Conservation (phyloP, 2,888 invertebrate genomes). For the Chrysomela aeneicollis region DNA sequence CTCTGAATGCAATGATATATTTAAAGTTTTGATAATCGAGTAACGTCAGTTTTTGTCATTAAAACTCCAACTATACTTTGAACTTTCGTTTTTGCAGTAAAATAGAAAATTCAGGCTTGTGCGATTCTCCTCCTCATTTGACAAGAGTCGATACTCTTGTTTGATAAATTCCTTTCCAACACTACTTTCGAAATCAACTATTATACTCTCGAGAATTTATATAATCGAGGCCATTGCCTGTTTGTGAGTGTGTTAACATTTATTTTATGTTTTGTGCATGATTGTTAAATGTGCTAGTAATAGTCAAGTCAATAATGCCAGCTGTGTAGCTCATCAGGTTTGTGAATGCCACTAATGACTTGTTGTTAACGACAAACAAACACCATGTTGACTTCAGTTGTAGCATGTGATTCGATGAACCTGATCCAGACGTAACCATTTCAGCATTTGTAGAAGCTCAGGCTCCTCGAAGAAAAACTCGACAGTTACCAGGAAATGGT, state of each 20-base stretch:
- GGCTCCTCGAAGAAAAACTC: slow-evolving; percentile 60
- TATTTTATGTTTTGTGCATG: neutral
- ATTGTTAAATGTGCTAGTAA: neutral
- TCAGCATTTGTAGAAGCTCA: neutral
- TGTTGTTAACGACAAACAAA: neutral
- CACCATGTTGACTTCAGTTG: neutral
- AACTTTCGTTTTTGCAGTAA: no score
- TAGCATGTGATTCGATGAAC: neutral
- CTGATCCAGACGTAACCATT: neutral
- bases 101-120: no score
- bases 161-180: no score
- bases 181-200: neutral
- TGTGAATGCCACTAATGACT: neutral
- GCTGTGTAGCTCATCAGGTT: neutral
- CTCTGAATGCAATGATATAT: no score
- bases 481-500: slow-evolving; percentile 60
- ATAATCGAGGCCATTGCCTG: neutral
- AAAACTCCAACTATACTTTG: no score
- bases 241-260: neutral
- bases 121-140: no score
- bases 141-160: no score
- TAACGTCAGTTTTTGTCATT: no score
- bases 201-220: no score
- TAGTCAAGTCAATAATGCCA: neutral
- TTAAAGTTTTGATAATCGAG: no score